Evolutionary conservation across 1,140 invertebrate genomes (phyloP).

Genomic region (Drosophila quadrilineata): DNA sequence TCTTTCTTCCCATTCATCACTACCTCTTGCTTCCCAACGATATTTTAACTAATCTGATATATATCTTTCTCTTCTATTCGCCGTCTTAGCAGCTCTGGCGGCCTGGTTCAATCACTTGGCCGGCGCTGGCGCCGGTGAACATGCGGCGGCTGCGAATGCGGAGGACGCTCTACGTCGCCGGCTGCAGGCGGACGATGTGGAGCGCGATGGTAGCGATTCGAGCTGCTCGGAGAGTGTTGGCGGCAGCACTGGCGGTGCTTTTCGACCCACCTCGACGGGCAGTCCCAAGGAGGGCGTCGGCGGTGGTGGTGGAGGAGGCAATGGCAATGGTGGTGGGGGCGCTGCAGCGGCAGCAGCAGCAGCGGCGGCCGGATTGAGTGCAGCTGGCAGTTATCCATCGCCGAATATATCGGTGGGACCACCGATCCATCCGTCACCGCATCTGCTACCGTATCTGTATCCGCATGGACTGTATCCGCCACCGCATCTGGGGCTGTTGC

Average conservation of each 20-base stretch:
- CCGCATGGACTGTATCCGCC: conserved; percentile 92
- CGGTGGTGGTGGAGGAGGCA: conserved; percentile 81
- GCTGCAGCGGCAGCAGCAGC: conserved; percentile 82
- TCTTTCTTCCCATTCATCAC: background rate
- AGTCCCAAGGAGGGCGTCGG: conserved; percentile 82
- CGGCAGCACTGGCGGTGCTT: conserved; percentile 83
- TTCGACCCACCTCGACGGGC: conserved; percentile 83
- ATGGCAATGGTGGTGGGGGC: conserved; percentile 25
- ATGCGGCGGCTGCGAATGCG: conserved; percentile 78
- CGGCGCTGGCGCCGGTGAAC: conserved; percentile 80
- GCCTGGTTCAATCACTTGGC: conserved; percentile 84
- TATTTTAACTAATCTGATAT: no score
- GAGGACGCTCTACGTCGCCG: conserved; percentile 83
- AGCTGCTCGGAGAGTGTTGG: conserved; percentile 85
- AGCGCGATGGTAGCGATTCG: conserved; percentile 85
- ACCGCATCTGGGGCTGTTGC: conserved; percentile 85
- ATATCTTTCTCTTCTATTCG: background rate
- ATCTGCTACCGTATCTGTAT: conserved; percentile 93
- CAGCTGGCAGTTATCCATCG: conserved; percentile 86
- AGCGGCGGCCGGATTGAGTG: conserved; percentile 82
- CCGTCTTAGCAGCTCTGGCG: conserved; percentile 68
- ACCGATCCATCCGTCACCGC: conserved; percentile 91
- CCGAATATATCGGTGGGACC: conserved; percentile 94
- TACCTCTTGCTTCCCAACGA: background rate
- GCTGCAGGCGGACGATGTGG: conserved; percentile 83